A percentile compares a stretch with the other conserved stretches of the same genome.
phyloP scores from a whole-genome alignment of 2,797 vertebrate species.

The Leucoraja ocellata region DNA sequence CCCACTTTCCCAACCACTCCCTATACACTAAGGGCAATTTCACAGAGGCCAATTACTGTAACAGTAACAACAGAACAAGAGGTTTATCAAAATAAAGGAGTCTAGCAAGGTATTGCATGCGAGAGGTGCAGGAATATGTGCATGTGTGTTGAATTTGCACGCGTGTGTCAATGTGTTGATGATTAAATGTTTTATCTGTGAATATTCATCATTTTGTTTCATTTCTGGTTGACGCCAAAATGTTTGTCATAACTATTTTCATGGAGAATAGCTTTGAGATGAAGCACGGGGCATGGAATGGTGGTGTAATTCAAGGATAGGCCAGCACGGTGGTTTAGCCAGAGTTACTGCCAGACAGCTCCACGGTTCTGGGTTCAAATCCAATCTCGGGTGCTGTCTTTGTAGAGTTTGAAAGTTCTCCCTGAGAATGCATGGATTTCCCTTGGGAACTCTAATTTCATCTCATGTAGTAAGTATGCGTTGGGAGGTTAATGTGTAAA shows the following conservation, averaged over 20 bases:
- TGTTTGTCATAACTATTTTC: not conserved
- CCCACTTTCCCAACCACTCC: too few species aligned
- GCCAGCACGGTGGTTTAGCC: too few species aligned
- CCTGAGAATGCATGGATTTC: too few species aligned
- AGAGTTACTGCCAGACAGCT: too few species aligned
- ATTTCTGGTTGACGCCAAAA: not conserved
- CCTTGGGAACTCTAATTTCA: too few species aligned
- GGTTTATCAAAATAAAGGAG: not conserved
- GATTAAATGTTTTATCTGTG: not conserved
- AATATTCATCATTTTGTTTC: not conserved
- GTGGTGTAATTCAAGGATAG: not conserved
- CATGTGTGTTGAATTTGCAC: not conserved
- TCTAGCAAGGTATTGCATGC: not conserved
- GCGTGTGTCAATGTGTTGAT: not conserved
- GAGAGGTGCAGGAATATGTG: not conserved
- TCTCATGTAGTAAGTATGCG: too few species aligned
- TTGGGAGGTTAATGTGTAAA: too few species aligned
- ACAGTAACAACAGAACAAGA: not conserved
- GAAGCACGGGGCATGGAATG: not conserved
- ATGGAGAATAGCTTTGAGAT: not conserved
- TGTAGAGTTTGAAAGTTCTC: too few species aligned
- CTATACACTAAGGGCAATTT: too few species aligned
- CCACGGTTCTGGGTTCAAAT: too few species aligned
- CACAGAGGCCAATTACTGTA: not conserved
- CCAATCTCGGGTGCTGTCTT: too few species aligned